These are phyloP conservation scores for Chalcosyrphus nemorum DNA, from an alignment of 2,888 invertebrate genomes.

Conservation along the genomic window DNA sequence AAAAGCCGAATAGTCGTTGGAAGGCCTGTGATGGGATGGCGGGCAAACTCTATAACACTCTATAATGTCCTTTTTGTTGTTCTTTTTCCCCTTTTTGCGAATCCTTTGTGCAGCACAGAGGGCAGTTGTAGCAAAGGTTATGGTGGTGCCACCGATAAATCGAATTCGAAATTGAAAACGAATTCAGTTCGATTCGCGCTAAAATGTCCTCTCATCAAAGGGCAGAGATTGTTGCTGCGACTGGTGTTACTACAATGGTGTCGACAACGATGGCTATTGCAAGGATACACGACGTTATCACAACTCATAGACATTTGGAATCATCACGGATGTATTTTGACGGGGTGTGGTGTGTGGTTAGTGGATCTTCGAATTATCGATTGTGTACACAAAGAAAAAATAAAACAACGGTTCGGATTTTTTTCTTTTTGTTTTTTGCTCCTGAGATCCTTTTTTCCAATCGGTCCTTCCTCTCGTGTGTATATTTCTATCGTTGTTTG, in stretches of 20 bases:
- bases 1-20: conserved; percentile 40
- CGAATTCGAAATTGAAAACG: conserved; percentile 67
- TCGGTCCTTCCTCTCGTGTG: not conserved
- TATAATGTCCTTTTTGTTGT: conserved; percentile 55
- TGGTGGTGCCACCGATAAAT: conserved; percentile 67
- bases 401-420: conserved; percentile 10
- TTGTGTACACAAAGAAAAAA: conserved; percentile 14
- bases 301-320: conserved; percentile 72
- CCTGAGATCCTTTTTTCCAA: conserved; percentile 12
- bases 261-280: conserved; percentile 51
- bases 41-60: conserved; percentile 48
- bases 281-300: conserved; percentile 64
- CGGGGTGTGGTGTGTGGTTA: conserved; percentile 38
- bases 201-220: conserved; percentile 71
- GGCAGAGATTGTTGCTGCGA: conserved; percentile 59
- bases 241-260: conserved; percentile 35
- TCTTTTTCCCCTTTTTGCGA: conserved; percentile 22
- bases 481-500: conserved; percentile 44
- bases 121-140: conserved; percentile 60
- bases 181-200: conserved; percentile 68
- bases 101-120: conserved; percentile 40
- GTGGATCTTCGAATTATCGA: conserved; percentile 27
- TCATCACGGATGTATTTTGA: conserved; percentile 68
- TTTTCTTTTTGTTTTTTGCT: not conserved
- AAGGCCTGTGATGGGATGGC: conserved; percentile 1